These are phyloP conservation scores for Nomada goodeniana DNA, from an alignment of 2,888 invertebrate species.

Conservation along the genomic window DNA sequence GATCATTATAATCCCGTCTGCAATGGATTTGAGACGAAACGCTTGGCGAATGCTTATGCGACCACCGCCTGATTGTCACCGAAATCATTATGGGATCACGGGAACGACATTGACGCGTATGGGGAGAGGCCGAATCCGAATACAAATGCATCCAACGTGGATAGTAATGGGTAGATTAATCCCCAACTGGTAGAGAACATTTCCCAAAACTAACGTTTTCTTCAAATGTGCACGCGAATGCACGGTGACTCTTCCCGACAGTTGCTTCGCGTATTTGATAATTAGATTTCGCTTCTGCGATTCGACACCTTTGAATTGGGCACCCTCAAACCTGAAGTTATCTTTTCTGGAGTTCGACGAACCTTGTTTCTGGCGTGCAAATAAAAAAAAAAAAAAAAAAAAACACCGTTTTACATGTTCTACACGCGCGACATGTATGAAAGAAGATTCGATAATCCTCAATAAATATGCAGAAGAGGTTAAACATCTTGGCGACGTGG, in stretches of 20 bases:
- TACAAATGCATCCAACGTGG: slow-evolving; percentile 63
- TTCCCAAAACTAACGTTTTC: slow-evolving; percentile 53
- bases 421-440: not conserved
- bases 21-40: too few relatives aligned
- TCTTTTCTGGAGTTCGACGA: too few relatives aligned
- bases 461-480: not conserved
- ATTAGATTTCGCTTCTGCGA: slow-evolving; percentile 25
- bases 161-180: slow-evolving; percentile 70
- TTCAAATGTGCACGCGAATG: slow-evolving; percentile 26
- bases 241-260: slow-evolving; percentile 18
- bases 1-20: too few relatives aligned
- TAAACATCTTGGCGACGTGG: not conserved
- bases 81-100: slow-evolving; percentile 47
- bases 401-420: not conserved
- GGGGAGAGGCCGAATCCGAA: slow-evolving; percentile 54
- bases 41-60: not conserved
- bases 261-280: slow-evolving; percentile 18
- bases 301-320: not conserved
- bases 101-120: slow-evolving; percentile 43
- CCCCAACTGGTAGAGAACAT: slow-evolving; percentile 68
- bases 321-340: not conserved
- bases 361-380: not conserved
- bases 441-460: not conserved
- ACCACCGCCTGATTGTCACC: slow-evolving; percentile 17
- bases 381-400: not conserved